Base-by-base conservation (phyloP, 2,888 invertebrate genomes). In the Stenurella melanura region DNA sequence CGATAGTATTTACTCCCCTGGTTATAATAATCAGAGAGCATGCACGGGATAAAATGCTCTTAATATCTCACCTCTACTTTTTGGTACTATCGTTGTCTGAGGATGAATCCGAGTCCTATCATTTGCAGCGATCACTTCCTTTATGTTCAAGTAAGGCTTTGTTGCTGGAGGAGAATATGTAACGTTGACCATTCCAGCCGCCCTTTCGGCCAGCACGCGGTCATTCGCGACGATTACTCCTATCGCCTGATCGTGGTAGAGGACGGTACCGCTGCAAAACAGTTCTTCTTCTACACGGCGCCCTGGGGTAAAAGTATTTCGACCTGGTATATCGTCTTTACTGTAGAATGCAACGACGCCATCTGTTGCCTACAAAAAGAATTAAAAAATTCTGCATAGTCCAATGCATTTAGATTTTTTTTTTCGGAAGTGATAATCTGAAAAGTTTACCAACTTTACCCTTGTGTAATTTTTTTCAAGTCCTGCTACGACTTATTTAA, bases 231-330 rank as follows among this genome's bases (percentile, higher is more conserved):
- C 92, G 6, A 97, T 90, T 0, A 96, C 85, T 0, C 95, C 97
- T 5, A 96, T 85, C 0, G 96, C 93, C 85, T 97, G 96, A 0
- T 95, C 93, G 78, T 93, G 92, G 86, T 92, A 95, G 12, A 89
- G 86, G 0, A 95, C 90, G 26, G 89, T 87, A 18, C 91, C 92
- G 78, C 90, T 90, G 69, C 90, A 91, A 71, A 92, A 90, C 11
- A 92, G 85, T 86, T 91, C 90, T 85, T 92, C 92, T 1, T 88
- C 85, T 18, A 84, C 74, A 12, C 76, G 57, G 17, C 72, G 67
- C 0, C 21, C 58, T 38, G 91, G 88, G 3, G 91, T 91, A 83
- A 92, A 94, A 19, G 89, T 87, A 87, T 96, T 96, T 74, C 88
- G 89, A 0, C 95, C 95, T 0, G 95, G 95, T 58, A 96, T 92